Percentiles rank a stretch among this genome's conserved stretches.
phyloP scores from a whole-genome alignment of 1,140 invertebrate genomes.

The Macrosteles quadrilineatus region DNA sequence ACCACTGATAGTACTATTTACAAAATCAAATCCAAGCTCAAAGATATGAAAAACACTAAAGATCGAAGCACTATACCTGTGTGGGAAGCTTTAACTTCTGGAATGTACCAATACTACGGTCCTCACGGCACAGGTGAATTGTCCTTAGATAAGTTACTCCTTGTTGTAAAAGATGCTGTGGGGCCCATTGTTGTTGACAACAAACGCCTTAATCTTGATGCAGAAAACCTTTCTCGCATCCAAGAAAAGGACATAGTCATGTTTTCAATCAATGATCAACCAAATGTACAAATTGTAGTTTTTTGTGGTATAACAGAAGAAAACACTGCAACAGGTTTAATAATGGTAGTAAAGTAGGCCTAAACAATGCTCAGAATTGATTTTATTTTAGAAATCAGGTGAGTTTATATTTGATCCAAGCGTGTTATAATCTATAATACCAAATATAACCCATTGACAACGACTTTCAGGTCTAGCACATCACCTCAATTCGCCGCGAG shows the following conservation, averaged over 20 bases:
- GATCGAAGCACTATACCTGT: not conserved
- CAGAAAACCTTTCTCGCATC: not conserved
- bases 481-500: no score
- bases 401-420: no score
- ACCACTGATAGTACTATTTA: not conserved
- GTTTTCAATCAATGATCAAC: not conserved
- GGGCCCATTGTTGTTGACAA: no score
- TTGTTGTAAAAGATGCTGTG: not conserved
- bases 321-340: not conserved
- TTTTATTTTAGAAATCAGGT: no score
- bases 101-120: not conserved
- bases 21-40: not conserved
- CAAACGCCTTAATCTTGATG: not conserved
- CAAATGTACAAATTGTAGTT: not conserved
- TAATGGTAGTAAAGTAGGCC: not conserved
- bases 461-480: no score
- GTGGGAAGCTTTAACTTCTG: not conserved
- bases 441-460: no score
- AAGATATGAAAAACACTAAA: not conserved
- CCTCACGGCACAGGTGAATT: not conserved
- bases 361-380: no score
- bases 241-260: not conserved
- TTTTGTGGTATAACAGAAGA: conserved; percentile 5
- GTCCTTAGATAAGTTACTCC: not conserved
- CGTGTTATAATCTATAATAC: no score